Conservation (phyloP, 1,140 invertebrate genomes). For the Trichonephila inaurata region DNA sequence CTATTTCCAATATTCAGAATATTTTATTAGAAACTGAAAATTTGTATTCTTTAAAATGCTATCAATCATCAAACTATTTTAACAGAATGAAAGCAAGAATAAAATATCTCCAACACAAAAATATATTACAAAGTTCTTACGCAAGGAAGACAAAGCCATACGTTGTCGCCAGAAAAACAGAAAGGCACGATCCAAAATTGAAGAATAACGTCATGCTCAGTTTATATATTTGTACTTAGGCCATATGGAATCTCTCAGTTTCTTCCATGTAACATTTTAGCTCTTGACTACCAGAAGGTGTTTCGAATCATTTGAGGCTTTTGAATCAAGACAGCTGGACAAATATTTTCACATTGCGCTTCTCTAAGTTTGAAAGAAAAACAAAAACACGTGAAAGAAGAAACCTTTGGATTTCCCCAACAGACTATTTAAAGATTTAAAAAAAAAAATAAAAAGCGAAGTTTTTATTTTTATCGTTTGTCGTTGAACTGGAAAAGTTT, state of each 20-base stretch:
- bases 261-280: neutral
- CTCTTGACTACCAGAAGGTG: neutral
- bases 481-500: too few species aligned
- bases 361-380: neutral
- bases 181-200: neutral
- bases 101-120: too few species aligned
- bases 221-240: neutral
- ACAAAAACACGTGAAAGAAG: neutral
- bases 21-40: too few species aligned
- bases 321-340: constrained; percentile 19
- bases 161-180: too few species aligned
- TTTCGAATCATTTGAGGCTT: neutral
- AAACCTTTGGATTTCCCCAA: neutral
- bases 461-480: too few species aligned
- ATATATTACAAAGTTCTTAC: too few species aligned
- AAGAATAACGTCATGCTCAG: neutral
- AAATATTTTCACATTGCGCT: neutral
- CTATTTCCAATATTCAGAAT: too few species aligned
- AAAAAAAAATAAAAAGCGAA: too few species aligned
- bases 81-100: too few species aligned
- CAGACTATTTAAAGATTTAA: neutral
- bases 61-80: too few species aligned
- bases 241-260: neutral
- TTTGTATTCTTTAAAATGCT: too few species aligned
- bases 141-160: too few species aligned